Conservation (phyloP, 2,797 vertebrate genomes). For the Gobionotothen gibberifrons region DNA sequence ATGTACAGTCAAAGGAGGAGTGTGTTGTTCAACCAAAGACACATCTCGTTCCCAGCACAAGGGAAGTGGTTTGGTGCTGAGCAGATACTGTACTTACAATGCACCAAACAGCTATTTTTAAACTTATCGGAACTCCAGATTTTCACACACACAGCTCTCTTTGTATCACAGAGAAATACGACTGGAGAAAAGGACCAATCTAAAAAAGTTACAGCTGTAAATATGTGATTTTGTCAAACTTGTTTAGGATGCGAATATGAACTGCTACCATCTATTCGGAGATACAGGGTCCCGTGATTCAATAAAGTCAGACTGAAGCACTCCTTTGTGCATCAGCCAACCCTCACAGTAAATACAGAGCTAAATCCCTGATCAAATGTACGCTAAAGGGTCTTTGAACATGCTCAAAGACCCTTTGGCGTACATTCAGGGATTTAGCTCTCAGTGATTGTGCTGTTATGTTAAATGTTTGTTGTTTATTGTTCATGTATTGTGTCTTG, state of each 20-base stretch:
- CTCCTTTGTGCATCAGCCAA: too few relatives aligned
- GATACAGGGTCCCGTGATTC: too few relatives aligned
- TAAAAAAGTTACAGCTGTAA: neutral
- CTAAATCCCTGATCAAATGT: too few relatives aligned
- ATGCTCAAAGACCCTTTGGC: too few relatives aligned
- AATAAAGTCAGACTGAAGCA: too few relatives aligned
- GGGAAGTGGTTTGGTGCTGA: slow-evolving; percentile 65
- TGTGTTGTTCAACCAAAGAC: slow-evolving; percentile 57
- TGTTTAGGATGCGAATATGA: neutral
- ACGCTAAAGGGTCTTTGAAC: too few relatives aligned
- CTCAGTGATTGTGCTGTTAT: too few relatives aligned
- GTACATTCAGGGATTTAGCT: too few relatives aligned
- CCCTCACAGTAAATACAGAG: too few relatives aligned
- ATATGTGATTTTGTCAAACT: neutral
- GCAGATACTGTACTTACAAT: slow-evolving; percentile 42
- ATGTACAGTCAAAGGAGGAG: slow-evolving; percentile 50
- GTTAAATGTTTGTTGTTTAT: too few relatives aligned
- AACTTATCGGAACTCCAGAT: slow-evolving; percentile 23
- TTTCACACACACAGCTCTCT: slow-evolving; percentile 19
- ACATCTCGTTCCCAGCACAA: slow-evolving; percentile 61
- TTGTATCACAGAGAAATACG: slow-evolving; percentile 12
- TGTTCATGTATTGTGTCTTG: too few relatives aligned
- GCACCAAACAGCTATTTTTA: slow-evolving; percentile 49
- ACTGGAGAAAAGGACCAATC: neutral
- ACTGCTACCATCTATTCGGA: too few relatives aligned